These are phyloP conservation scores for Euschistus heros DNA, from an alignment of 1,140 invertebrate species.

Conservation along the genomic window DNA sequence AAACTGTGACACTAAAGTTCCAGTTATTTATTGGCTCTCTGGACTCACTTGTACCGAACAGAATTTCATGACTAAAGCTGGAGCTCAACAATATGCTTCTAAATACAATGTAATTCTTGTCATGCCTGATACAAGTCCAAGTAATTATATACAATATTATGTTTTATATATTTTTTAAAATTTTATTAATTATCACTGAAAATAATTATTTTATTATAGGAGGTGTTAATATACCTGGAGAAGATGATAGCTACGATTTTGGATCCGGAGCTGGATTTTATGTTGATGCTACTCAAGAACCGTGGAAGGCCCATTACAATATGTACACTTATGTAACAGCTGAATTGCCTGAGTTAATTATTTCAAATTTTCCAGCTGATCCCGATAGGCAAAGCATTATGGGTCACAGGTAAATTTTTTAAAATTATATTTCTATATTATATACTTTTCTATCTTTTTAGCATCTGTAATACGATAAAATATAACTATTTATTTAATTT, in stretches of 20 bases:
- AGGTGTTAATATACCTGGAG: conserved; percentile 75
- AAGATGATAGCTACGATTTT: conserved; percentile 87
- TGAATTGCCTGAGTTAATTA: conserved; percentile 74
- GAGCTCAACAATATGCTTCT: conserved; percentile 77
- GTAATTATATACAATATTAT: not conserved
- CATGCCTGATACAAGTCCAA: conserved; percentile 89
- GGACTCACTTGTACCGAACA: conserved; percentile 91
- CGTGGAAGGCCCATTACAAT: conserved; percentile 88
- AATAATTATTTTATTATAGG: conserved; percentile 38
- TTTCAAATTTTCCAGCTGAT: conserved; percentile 53
- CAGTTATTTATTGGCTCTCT: conserved; percentile 88
- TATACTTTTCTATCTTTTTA: too few relatives aligned
- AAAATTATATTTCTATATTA: too few relatives aligned
- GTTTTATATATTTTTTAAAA: not conserved
- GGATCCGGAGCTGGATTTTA: conserved; percentile 94
- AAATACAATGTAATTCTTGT: conserved; percentile 76
- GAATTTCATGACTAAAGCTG: conserved; percentile 93
- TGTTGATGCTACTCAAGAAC: conserved; percentile 78
- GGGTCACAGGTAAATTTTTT: conserved; percentile 68
- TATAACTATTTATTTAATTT: too few relatives aligned
- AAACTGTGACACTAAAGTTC: conserved; percentile 52
- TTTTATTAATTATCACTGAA: not conserved
- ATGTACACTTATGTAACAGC: conserved; percentile 96
- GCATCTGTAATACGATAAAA: too few relatives aligned
- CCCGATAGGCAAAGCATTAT: conserved; percentile 61